A percentile compares a stretch with the other conserved stretches of the same genome.
These are phyloP conservation scores for Macrochelys suwanniensis DNA, from an alignment of 2,797 vertebrate genomes.

Conservation along the genomic window DNA sequence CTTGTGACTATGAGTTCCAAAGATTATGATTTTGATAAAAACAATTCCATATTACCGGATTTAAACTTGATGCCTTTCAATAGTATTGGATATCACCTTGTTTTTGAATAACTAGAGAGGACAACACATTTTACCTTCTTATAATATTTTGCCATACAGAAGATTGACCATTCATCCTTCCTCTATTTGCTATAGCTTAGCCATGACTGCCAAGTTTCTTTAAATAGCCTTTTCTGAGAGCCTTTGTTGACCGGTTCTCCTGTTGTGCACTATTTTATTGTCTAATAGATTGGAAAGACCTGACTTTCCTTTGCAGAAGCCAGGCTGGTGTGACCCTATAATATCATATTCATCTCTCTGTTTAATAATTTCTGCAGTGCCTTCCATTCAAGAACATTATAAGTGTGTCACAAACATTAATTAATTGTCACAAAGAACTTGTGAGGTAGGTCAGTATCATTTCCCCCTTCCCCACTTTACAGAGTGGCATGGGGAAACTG, in stretches of 20 bases:
- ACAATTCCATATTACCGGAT: constrained; percentile 4
- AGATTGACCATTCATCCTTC: not conserved
- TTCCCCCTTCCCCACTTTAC: constrained; percentile 28
- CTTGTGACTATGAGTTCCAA: not conserved
- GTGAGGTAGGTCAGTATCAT: constrained; percentile 14
- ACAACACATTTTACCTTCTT: not conserved
- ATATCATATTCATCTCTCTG: not conserved
- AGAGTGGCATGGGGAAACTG: constrained; percentile 39
- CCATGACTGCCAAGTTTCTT: not conserved
- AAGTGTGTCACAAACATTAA: constrained; percentile 30
- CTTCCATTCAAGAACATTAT: constrained; percentile 17
- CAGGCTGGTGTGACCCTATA: constrained; percentile 1
- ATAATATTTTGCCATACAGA: not conserved
- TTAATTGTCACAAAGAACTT: constrained; percentile 54
- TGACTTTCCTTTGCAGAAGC: constrained; percentile 28
- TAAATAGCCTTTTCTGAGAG: not conserved
- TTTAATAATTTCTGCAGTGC: constrained; percentile 39
- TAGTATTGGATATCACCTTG: not conserved
- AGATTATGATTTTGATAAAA: not conserved
- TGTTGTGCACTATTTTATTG: constrained; percentile 38
- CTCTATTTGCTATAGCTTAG: not conserved
- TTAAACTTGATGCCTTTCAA: not conserved
- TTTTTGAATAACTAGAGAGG: not conserved
- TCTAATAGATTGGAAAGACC: constrained; percentile 28
- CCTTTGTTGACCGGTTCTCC: not conserved